Conservation (phyloP, 2,113 vertebrate species). For the Embiotoca jacksoni region DNA sequence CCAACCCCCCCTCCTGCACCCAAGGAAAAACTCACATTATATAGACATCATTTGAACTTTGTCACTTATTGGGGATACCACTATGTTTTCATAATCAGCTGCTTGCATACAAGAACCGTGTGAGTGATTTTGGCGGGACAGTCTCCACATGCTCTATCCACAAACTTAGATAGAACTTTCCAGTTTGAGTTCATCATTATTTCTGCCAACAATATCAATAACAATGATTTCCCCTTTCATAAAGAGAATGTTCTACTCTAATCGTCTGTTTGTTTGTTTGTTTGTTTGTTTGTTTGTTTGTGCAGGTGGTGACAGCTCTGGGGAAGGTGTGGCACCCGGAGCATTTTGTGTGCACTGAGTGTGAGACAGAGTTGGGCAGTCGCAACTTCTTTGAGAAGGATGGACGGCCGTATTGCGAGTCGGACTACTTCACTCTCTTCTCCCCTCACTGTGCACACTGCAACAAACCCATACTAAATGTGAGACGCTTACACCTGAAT, state of each 20-base stretch:
- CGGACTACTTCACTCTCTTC: conserved; percentile 92
- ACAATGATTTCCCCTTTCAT: background rate
- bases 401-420: conserved; percentile 91
- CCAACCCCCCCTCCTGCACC: too few species aligned
- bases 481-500: conserved; percentile 66
- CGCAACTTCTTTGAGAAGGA: conserved; percentile 96
- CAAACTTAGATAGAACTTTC: too few species aligned
- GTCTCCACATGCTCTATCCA: too few species aligned
- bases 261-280: background rate
- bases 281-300: background rate
- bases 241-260: background rate
- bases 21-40: too few species aligned
- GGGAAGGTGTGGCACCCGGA: conserved; percentile 93
- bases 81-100: too few species aligned
- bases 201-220: too few species aligned
- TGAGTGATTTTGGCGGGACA: too few species aligned
- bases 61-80: too few species aligned
- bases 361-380: conserved; percentile 89
- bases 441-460: conserved; percentile 92
- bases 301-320: conserved; percentile 91
- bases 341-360: conserved; percentile 91
- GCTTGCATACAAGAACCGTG: too few species aligned
- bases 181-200: too few species aligned
- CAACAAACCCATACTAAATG: conserved; percentile 91
- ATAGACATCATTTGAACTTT: too few species aligned